Percentiles rank a stretch among this genome's conserved stretches.
Evolutionary conservation across 1,140 invertebrate genomes (phyloP).

Genomic region (Ooceraea biroi): DNA sequence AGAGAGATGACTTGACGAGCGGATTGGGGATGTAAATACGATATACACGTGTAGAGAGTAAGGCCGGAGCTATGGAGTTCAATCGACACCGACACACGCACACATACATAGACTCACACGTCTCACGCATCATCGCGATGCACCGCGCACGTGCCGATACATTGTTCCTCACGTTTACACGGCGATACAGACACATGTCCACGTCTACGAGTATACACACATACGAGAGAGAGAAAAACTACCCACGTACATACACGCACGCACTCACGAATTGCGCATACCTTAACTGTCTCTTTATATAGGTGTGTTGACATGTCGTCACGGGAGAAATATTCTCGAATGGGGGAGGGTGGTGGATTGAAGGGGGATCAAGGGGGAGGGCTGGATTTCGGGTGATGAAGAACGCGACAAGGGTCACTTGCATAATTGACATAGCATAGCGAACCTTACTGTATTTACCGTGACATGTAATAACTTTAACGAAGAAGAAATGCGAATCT

Average conservation of each 20-base stretch:
- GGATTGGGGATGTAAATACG: conserved; percentile 71
- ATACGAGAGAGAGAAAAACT: too few species aligned
- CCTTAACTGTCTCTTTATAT: conserved; percentile 82
- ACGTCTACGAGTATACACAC: too few species aligned
- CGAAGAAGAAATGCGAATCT: conserved; percentile 76
- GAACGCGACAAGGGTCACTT: conserved; percentile 67
- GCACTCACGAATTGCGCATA: conserved; percentile 69
- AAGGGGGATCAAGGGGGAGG: conserved; percentile 41
- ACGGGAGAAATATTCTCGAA: conserved; percentile 38
- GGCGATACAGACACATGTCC: too few species aligned
- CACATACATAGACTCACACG: not conserved
- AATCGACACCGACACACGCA: not conserved
- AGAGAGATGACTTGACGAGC: conserved; percentile 5
- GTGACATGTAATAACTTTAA: conserved; percentile 84
- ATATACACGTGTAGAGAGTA: conserved; percentile 68
- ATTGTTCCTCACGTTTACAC: too few species aligned
- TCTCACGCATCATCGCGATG: conserved; percentile 51
- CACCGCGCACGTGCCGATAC: too few species aligned
- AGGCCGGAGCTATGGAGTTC: conserved; percentile 31
- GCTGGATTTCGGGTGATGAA: conserved; percentile 34
- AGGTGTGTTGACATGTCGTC: conserved; percentile 79
- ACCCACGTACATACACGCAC: not conserved
- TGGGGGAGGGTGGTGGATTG: not conserved
- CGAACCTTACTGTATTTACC: conserved; percentile 84
- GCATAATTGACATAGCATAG: conserved; percentile 81